Evolutionary conservation across 2,797 vertebrate species (phyloP).

Genomic region (Alfaro cultratus): DNA sequence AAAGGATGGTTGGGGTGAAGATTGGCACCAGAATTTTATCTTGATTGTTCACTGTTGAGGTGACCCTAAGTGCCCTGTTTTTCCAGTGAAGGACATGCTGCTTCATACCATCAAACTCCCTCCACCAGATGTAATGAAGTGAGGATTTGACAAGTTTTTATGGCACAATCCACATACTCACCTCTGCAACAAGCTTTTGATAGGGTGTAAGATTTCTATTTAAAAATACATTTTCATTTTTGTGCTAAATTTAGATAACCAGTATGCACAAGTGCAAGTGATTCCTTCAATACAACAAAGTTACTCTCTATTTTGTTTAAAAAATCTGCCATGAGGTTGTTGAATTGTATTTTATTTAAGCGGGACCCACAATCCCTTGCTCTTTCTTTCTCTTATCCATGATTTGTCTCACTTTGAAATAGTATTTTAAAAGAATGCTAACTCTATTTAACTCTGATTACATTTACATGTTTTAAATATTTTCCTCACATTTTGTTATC

Average conservation of each 20-base stretch:
- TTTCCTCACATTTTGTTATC: too few species aligned
- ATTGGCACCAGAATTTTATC: not conserved
- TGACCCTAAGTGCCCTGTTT: not conserved
- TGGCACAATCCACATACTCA: not conserved
- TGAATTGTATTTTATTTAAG: slow-evolving; percentile 1
- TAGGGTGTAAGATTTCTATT: not conserved
- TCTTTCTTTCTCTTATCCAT: not conserved
- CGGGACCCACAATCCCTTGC: not conserved
- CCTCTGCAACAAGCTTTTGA: not conserved
- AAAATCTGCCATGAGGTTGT: not conserved
- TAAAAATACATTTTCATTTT: too few species aligned
- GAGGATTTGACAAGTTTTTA: not conserved
- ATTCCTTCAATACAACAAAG: not conserved
- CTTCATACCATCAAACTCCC: not conserved
- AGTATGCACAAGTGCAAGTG: not conserved
- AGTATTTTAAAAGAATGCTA: not conserved
- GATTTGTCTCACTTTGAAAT: not conserved
- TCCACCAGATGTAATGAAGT: not conserved
- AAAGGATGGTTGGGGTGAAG: too few species aligned
- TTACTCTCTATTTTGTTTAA: not conserved
- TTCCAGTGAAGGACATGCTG: not conserved
- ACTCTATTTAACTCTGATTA: not conserved
- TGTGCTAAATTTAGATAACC: not conserved
- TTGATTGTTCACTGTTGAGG: not conserved
- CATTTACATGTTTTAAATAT: not conserved